These are phyloP conservation scores for Plestiodon gilberti DNA, from an alignment of 2,113 vertebrate genomes.

Conservation along the genomic window DNA sequence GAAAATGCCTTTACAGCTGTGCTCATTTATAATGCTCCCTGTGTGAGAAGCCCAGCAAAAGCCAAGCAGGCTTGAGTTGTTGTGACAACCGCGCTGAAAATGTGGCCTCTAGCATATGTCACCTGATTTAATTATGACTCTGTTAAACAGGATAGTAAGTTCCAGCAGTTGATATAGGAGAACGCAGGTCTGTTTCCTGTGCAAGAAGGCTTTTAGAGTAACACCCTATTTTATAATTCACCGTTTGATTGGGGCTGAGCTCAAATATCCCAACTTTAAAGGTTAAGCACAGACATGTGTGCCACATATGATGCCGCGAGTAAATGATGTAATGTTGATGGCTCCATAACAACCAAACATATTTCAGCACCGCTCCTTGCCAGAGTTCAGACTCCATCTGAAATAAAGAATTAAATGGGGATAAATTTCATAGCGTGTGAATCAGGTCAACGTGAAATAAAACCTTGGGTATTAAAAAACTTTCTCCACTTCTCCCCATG, in stretches of 20 bases:
- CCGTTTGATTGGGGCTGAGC: slow-evolving; percentile 64
- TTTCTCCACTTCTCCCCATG: background rate
- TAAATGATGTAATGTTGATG: slow-evolving; percentile 69
- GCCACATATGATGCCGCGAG: slow-evolving; percentile 66
- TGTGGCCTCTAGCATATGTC: slow-evolving; percentile 39
- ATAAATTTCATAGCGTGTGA: slow-evolving; percentile 58
- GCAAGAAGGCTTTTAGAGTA: slow-evolving; percentile 53
- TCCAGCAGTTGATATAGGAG: slow-evolving; percentile 22
- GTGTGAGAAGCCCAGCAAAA: slow-evolving; percentile 59
- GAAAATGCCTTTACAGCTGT: background rate
- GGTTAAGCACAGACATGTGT: slow-evolving; percentile 67
- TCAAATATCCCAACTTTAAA: slow-evolving; percentile 61
- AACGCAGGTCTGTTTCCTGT: slow-evolving; percentile 41
- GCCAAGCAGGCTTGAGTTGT: slow-evolving; percentile 67
- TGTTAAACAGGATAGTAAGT: slow-evolving; percentile 52
- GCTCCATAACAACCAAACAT: slow-evolving; percentile 57
- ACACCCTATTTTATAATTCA: slow-evolving; percentile 56
- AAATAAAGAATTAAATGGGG: slow-evolving; percentile 64
- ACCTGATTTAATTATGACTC: slow-evolving; percentile 54
- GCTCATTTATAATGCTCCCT: background rate
- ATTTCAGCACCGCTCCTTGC: slow-evolving; percentile 61
- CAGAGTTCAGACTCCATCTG: slow-evolving; percentile 60
- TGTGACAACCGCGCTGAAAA: slow-evolving; percentile 68
- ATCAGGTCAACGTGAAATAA: slow-evolving; percentile 55
- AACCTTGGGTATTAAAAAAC: slow-evolving; percentile 44